Conservation (phyloP, 2,797 vertebrate genomes). For the Oreochromis grahami region DNA sequence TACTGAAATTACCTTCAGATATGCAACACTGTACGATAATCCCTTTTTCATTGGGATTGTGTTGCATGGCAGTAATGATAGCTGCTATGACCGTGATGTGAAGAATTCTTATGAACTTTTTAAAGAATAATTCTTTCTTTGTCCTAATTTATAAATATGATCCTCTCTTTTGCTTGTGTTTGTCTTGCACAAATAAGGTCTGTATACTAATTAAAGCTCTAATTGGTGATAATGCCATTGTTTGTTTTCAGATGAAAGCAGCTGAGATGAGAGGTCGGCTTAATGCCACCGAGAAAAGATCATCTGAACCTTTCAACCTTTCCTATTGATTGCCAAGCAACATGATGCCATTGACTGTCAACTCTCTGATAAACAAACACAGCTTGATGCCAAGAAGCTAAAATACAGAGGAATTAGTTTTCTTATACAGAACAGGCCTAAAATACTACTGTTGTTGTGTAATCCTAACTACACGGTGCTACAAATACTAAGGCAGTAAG, state of each 20-base stretch:
- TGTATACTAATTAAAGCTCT: constrained; percentile 20
- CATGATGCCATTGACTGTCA: constrained; percentile 55
- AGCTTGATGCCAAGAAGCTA: constrained; percentile 12
- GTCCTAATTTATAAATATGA: background rate
- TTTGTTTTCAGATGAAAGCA: constrained; percentile 60
- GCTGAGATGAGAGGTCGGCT: constrained; percentile 45
- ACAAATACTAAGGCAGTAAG: background rate
- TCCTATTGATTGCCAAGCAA: constrained; percentile 60
- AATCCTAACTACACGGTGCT: background rate
- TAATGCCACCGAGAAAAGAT: constrained; percentile 56
- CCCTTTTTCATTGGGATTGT: constrained; percentile 9
- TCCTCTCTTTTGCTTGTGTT: background rate
- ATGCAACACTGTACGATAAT: background rate
- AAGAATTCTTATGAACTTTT: constrained; percentile 2
- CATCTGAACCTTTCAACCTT: constrained; percentile 61
- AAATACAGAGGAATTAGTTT: background rate
- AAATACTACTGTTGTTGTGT: background rate
- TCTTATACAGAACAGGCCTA: background rate
- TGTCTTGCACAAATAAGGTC: background rate
- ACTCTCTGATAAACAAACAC: constrained; percentile 50
- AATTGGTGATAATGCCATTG: constrained; percentile 37
- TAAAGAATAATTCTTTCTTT: background rate
- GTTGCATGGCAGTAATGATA: background rate
- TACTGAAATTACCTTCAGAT: background rate
- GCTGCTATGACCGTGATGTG: background rate